Conservation (phyloP, 2,888 invertebrate species). For the Phasia obesa region DNA sequence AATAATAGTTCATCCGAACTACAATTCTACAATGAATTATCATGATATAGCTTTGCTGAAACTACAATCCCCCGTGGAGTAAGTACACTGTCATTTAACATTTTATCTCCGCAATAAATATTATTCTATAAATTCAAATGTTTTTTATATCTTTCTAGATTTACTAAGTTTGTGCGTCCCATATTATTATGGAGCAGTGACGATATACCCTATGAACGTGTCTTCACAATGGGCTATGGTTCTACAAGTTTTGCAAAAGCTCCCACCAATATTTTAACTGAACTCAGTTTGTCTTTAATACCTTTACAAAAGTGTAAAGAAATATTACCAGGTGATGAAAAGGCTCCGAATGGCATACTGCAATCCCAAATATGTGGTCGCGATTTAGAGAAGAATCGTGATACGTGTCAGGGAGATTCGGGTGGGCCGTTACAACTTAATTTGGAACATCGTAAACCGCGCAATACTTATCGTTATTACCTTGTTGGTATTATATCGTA, state of each 20-base stretch:
- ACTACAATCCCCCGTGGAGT: conserved; percentile 76
- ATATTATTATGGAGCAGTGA: conserved; percentile 84
- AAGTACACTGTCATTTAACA: conserved; percentile 43
- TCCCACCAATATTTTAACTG: conserved; percentile 77
- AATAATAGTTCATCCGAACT: conserved; percentile 83
- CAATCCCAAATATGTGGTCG: conserved; percentile 78
- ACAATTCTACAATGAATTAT: conserved; percentile 83
- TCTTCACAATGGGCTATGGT: conserved; percentile 86
- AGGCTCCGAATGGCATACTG: conserved; percentile 74
- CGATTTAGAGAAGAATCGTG: conserved; percentile 75
- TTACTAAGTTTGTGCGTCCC: conserved; percentile 82
- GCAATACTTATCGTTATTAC: conserved; percentile 73
- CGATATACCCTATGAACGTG: conserved; percentile 79
- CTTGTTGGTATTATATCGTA: conserved; percentile 80
- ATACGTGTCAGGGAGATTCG: conserved; percentile 80
- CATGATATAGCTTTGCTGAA: conserved; percentile 85
- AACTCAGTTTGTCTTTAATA: conserved; percentile 75
- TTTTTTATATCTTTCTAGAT: conserved; percentile 56
- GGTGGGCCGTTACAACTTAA: conserved; percentile 78
- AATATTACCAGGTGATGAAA: conserved; percentile 72
- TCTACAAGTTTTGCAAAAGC: conserved; percentile 82
- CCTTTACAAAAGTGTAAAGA: conserved; percentile 73
- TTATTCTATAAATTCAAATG: neutral
- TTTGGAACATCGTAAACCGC: conserved; percentile 71
- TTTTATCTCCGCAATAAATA: neutral